A percentile compares a stretch with the other conserved stretches of the same genome.
These are phyloP conservation scores for Drosophila lacertosa DNA, from an alignment of 1,140 invertebrate species.

Conservation along the genomic window DNA sequence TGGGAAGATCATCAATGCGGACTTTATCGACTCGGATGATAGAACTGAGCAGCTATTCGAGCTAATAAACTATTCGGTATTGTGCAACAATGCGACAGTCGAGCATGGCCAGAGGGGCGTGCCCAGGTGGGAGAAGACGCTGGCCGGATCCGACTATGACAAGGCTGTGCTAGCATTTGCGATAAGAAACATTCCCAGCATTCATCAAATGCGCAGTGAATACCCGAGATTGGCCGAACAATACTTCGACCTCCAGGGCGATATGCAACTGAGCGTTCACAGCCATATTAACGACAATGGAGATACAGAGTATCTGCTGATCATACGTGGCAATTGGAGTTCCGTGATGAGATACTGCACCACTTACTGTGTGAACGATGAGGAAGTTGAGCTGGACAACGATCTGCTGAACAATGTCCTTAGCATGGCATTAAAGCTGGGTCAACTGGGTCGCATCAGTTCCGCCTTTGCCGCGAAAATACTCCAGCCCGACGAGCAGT, in stretches of 20 bases:
- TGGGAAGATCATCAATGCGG: background rate
- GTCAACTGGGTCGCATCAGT: slow-evolving; percentile 23
- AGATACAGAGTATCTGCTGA: slow-evolving; percentile 17
- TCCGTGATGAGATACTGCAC: slow-evolving; percentile 34
- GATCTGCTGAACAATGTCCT: background rate
- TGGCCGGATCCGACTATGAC: slow-evolving; percentile 44
- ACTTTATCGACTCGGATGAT: rapidly evolving
- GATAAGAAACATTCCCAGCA: background rate
- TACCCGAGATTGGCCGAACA: slow-evolving; percentile 34
- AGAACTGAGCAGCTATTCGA: background rate
- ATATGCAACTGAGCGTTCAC: slow-evolving; percentile 54
- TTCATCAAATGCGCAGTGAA: slow-evolving; percentile 26
- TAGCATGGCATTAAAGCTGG: background rate
- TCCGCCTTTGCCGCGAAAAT: slow-evolving; percentile 48
- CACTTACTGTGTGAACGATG: slow-evolving; percentile 11
- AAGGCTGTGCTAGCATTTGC: slow-evolving; percentile 41
- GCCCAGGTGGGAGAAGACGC: slow-evolving; percentile 17
- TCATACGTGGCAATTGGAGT: slow-evolving; percentile 41
- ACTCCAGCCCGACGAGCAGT: background rate
- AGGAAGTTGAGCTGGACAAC: slow-evolving; percentile 7
- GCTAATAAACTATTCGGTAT: slow-evolving; percentile 30
- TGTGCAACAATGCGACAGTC: slow-evolving; percentile 53
- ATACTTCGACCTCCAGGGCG: slow-evolving; percentile 2
- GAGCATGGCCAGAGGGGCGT: slow-evolving; percentile 41
- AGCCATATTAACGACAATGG: background rate